These are phyloP conservation scores for Lasioglossum villosulum DNA, from an alignment of 2,888 invertebrate genomes.

Conservation along the genomic window DNA sequence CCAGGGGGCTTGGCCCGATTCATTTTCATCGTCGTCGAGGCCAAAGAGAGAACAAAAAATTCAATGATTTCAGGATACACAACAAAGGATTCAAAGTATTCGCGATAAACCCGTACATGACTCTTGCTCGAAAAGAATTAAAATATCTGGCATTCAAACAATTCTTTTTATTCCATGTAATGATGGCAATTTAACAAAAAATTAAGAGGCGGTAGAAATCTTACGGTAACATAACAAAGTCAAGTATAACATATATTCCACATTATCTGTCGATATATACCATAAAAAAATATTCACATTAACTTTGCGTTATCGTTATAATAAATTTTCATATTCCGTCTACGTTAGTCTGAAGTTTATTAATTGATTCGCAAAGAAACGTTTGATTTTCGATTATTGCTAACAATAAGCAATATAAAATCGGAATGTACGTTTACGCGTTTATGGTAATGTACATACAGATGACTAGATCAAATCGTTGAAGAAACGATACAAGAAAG, in stretches of 20 bases:
- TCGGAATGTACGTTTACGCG: slow-evolving; percentile 23
- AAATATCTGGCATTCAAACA: not conserved
- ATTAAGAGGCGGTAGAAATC: not conserved
- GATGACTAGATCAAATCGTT: slow-evolving; percentile 45
- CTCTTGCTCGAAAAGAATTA: not conserved
- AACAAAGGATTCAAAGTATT: not conserved
- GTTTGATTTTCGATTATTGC: slow-evolving; percentile 1
- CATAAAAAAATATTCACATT: slow-evolving; percentile 8
- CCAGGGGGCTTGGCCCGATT: slow-evolving; percentile 73
- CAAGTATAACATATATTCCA: slow-evolving; percentile 1
- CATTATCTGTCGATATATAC: not conserved
- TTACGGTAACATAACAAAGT: slow-evolving; percentile 17
- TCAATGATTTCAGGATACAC: slow-evolving; percentile 17
- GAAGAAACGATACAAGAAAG: slow-evolving; percentile 15
- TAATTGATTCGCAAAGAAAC: slow-evolving; percentile 8
- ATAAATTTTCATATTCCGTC: not conserved
- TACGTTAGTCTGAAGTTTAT: not conserved
- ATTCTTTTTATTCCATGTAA: slow-evolving; percentile 8
- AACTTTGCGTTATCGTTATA: not conserved
- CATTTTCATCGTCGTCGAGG: slow-evolving; percentile 39
- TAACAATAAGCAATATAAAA: slow-evolving; percentile 8
- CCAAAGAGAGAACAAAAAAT: slow-evolving; percentile 19
- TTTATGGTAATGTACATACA: slow-evolving; percentile 12
- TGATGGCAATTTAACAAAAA: slow-evolving; percentile 6
- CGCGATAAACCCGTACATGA: not conserved